Conservation (phyloP, 2,113 vertebrate species). For the Cyanistes caeruleus region DNA sequence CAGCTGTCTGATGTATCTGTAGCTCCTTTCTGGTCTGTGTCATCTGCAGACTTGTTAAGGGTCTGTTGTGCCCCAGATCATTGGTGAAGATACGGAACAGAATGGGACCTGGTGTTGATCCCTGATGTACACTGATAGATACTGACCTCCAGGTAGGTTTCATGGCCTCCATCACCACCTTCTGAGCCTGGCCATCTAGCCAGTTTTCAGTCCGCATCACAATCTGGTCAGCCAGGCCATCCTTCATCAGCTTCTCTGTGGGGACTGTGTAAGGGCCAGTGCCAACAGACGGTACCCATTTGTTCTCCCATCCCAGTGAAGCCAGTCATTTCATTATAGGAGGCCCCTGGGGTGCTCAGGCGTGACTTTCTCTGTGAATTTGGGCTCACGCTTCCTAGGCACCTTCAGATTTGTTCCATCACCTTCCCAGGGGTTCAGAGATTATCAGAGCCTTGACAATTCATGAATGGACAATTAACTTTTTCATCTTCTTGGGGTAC, state of each 20-base stretch:
- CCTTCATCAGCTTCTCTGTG: neutral
- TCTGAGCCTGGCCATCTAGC: neutral
- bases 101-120: neutral
- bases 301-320: neutral
- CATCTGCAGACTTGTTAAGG: neutral
- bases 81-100: neutral
- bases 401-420: neutral
- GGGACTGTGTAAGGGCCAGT: neutral
- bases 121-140: neutral
- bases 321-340: neutral
- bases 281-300: neutral
- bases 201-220: neutral
- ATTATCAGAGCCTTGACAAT: neutral
- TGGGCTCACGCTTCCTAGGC: neutral
- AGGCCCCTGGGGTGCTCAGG: neutral
- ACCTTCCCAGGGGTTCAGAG: neutral
- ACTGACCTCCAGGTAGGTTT: neutral
- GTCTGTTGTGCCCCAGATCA: rapidly evolving
- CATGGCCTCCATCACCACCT: neutral
- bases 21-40: neutral
- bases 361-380: neutral
- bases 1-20: neutral
- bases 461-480: neutral
- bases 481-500: neutral
- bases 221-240: neutral